Evolutionary conservation across 1,140 invertebrate genomes (phyloP), one percentile per base, ranked within the genome.

Genomic region (Nasonia giraulti): DNA sequence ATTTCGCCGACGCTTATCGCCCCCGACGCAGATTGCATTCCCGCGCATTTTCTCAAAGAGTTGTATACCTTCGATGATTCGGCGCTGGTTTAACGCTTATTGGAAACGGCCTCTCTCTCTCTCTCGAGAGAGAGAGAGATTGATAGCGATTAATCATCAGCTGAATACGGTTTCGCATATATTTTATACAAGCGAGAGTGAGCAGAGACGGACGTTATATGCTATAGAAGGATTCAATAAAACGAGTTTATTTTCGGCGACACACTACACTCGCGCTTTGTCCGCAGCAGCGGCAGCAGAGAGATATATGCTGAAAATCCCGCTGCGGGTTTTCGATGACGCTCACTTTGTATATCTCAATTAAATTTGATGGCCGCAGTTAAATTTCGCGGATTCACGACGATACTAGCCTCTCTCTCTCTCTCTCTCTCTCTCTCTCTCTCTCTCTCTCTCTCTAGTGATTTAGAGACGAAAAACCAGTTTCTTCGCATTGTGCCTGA

Each of bases 1-100:
- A 91, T 89, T 90, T 92, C 66, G 89, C 89, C 80, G 84, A 80
- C 86, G 75, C 82, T 88, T 87, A 89, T 88, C 88, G 88, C 87
- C 27, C 4, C 89, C 85, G 77, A 92, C 91, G 91, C 88, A 92
- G 89, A 92, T 92, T 92, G 92, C 91, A 90, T 91, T 62, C 55
- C 55, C 55, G 7, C 20, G 14, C 55, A 62, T 62, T 62, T 62
- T 62, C 55, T 62, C 4, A 62, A 62, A 62, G 27, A 5, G 55
- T 55, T 62, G 20, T 17, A 50, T 17, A 50, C 6, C 55, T 17
- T 27, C 75, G 75, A 71, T 71, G 17, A 17, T 27, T 33, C 37
- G 44, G 33, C 74, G 74, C 10, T 20, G 17, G 75, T 75, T 37
- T 75, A 75, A 75, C 69, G 23, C 69, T 27, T 71, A 71, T 33